Base-by-base conservation (phyloP, 2,888 invertebrate species). In the Leptinotarsa juncta region DNA sequence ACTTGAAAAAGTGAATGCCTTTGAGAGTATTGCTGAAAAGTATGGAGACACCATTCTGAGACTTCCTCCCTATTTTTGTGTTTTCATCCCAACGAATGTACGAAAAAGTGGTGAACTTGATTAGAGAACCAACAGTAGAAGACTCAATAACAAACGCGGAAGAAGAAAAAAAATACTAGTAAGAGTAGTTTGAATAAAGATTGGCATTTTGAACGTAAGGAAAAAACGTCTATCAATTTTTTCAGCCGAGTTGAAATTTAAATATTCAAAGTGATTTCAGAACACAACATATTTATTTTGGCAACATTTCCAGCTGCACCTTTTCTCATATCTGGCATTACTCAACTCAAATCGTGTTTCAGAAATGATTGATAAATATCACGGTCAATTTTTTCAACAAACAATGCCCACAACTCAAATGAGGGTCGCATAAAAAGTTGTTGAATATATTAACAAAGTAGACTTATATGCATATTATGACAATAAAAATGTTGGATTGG, bases 381-480 rank as follows among this genome's bases (percentile, higher is more conserved):
- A 57, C 16, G 57, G 57, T 42, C 62, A 16, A 26, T 62, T 62
- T 62, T 57, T 71, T 71, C 55, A 48, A 60, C 7, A 20, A 53
- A 66, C 71, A 57, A 57, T 16, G 57, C 23, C 57, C 55, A 69
- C 48, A 32, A 32, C 26, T n/a, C 62, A 62, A 62, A 62, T n/a
- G 62, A 42, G 42, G 32, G 62, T 32, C 49, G 15, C 15, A 65
- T 69, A 69, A 73, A 72, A 67, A 72, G 26, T 65, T 72, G 72
- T 67, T 67, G 68, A 67, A 51, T 50, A 62, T 42, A 71, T 65
- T 51, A 67, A 67, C 51, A 72, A 67, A 68, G 72, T 60, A 53
- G 72, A 72, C 62, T 67, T 53, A 53, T 67, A 66, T 53, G 62
- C 62, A 62, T 62, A 62, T 62, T 32, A 62, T 62, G 62, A 62